Evolutionary conservation across 2,797 vertebrate genomes (phyloP).

Genomic region (Geotria australis): DNA sequence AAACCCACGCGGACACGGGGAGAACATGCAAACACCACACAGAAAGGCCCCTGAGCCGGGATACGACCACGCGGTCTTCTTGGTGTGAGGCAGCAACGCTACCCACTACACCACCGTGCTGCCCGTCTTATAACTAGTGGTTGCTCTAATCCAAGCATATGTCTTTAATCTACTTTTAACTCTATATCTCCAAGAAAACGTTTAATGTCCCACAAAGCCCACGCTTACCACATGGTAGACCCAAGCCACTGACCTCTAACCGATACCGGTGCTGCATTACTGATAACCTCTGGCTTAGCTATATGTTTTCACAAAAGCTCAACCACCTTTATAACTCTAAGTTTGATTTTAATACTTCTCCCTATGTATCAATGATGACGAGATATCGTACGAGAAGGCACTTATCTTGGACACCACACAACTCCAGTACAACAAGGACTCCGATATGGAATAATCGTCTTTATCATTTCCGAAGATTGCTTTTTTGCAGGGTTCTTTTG

Average conservation of each 20-base stretch:
- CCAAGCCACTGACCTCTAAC: background rate
- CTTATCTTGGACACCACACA: background rate
- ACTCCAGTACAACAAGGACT: constrained; percentile 3
- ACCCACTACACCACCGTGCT: no score
- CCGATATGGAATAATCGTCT: constrained; percentile 4
- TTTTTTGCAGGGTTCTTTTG: constrained; percentile 10
- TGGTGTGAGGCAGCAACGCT: no score
- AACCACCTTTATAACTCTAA: background rate
- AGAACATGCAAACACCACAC: no score
- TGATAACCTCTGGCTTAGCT: background rate
- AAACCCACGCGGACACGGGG: no score
- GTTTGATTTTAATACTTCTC: background rate
- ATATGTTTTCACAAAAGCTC: background rate
- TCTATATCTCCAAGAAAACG: background rate
- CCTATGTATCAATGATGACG: background rate
- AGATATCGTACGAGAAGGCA: background rate
- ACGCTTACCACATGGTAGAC: background rate
- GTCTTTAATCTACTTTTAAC: constrained; percentile 5
- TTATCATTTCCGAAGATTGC: constrained; percentile 6
- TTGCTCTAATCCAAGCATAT: constrained; percentile 7
- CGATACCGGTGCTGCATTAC: background rate
- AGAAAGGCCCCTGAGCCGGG: no score
- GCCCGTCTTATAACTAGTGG: no score
- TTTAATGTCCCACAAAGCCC: background rate
- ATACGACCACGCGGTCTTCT: no score